Percentiles rank a stretch among this genome's conserved stretches.
Evolutionary conservation across 1,140 invertebrate genomes (phyloP).

Genomic region (Venturia canescens): DNA sequence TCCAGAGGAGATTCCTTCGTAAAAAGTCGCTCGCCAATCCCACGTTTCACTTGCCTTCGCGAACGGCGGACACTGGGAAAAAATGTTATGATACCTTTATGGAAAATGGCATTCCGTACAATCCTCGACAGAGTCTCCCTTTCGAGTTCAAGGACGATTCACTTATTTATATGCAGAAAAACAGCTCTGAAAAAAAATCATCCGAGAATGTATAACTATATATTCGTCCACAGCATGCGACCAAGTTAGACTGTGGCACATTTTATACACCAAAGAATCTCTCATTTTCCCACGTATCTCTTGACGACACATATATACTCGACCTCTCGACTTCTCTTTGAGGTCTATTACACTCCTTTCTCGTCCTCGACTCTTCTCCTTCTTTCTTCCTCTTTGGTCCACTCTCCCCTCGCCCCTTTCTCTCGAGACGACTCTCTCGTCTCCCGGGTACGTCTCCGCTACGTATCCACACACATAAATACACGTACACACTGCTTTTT

Average conservation of each 20-base stretch:
- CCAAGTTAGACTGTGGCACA: not conserved
- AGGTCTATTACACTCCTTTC: slow-evolving; percentile 53
- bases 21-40: too few species aligned
- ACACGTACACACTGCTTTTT: not conserved
- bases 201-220: not conserved
- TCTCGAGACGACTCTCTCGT: slow-evolving; percentile 9
- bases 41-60: too few species aligned
- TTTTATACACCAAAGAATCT: slow-evolving; percentile 21
- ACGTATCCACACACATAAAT: not conserved
- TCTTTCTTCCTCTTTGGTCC: slow-evolving; percentile 40
- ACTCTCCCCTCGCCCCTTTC: slow-evolving; percentile 39
- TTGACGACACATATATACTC: not conserved
- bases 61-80: not conserved
- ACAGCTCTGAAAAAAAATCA: not conserved
- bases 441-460: not conserved
- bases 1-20: too few species aligned
- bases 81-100: not conserved
- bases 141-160: slow-evolving; percentile 47
- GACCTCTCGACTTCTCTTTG: slow-evolving; percentile 29
- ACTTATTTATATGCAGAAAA: not conserved
- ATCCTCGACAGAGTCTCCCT: not conserved
- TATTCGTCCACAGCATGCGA: not conserved
- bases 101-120: not conserved
- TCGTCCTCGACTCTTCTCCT: slow-evolving; percentile 45
- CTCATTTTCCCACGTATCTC: slow-evolving; percentile 24